These are phyloP conservation scores for Atherinomorus stipes DNA, from an alignment of 2,113 vertebrate genomes.

Conservation along the genomic window DNA sequence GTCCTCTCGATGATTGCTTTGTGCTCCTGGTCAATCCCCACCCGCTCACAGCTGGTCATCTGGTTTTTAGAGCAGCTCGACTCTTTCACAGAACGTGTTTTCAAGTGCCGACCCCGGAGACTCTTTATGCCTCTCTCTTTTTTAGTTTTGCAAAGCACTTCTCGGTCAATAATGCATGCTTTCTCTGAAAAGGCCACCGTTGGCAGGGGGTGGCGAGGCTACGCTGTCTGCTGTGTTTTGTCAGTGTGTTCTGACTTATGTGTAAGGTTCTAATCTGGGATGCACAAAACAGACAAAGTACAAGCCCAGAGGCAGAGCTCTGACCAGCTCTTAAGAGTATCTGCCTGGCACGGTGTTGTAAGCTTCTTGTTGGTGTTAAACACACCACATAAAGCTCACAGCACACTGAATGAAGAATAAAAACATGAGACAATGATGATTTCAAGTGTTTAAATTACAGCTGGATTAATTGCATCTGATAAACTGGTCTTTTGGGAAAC, in stretches of 20 bases:
- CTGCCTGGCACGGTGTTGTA: neutral
- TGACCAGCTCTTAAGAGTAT: neutral
- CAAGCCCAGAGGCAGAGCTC: neutral
- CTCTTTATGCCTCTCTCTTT: constrained; percentile 42
- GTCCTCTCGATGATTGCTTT: constrained; percentile 51
- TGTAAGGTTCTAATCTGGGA: neutral
- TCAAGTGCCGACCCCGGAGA: constrained; percentile 33
- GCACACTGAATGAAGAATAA: neutral
- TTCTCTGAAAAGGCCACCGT: constrained; percentile 44
- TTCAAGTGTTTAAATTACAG: neutral
- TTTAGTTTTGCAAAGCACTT: constrained; percentile 39
- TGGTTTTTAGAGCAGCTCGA: constrained; percentile 30
- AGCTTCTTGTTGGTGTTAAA: neutral
- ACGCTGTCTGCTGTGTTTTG: neutral
- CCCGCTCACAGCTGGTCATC: constrained; percentile 60
- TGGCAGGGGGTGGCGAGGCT: constrained; percentile 16
- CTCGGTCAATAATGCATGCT: constrained; percentile 66
- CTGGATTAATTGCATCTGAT: neutral
- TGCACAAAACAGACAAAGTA: neutral
- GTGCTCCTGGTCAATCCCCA: constrained; percentile 23
- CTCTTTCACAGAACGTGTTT: constrained; percentile 50
- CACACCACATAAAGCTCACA: neutral
- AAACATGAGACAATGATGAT: neutral
- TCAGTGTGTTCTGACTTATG: constrained; percentile 1
- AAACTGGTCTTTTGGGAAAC: too few relatives aligned